Conservation (phyloP, 2,888 invertebrate genomes). For the Thymelicus sylvestris region DNA sequence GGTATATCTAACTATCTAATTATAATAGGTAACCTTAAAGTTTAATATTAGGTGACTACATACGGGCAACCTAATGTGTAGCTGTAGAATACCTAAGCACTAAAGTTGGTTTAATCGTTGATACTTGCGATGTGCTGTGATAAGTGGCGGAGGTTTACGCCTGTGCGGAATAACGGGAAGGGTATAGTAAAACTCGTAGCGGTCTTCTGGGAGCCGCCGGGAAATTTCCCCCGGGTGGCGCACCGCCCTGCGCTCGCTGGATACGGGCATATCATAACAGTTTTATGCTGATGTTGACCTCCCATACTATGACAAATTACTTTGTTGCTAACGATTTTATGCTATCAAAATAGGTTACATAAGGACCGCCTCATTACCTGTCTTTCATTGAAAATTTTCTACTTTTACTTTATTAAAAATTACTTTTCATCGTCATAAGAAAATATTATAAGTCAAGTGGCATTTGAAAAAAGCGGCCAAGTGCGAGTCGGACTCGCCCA, state of each 20-base stretch:
- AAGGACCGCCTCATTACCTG: no score
- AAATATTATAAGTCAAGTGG: no score
- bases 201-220: slow-evolving; percentile 78
- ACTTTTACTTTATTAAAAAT: no score
- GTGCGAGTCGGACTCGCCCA: no score
- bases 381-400: no score
- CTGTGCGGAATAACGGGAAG: slow-evolving; percentile 46
- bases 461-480: no score
- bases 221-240: slow-evolving; percentile 81
- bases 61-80: no score
- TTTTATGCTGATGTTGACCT: slow-evolving; percentile 84
- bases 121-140: slow-evolving; percentile 64
- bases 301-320: slow-evolving; percentile 51
- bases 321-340: slow-evolving; percentile 4
- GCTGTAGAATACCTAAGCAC: neutral
- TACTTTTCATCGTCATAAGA: no score
- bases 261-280: slow-evolving; percentile 84
- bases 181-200: slow-evolving; percentile 82
- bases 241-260: slow-evolving; percentile 69
- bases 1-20: no score
- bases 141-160: slow-evolving; percentile 70
- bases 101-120: slow-evolving; percentile 1
- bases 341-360: no score
- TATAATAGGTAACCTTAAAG: no score
- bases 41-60: no score